A percentile compares a stretch with the other conserved stretches of the same genome.
Conservation (phyloP, 1,140 invertebrate genomes). For the Hyphantria cunea region DNA sequence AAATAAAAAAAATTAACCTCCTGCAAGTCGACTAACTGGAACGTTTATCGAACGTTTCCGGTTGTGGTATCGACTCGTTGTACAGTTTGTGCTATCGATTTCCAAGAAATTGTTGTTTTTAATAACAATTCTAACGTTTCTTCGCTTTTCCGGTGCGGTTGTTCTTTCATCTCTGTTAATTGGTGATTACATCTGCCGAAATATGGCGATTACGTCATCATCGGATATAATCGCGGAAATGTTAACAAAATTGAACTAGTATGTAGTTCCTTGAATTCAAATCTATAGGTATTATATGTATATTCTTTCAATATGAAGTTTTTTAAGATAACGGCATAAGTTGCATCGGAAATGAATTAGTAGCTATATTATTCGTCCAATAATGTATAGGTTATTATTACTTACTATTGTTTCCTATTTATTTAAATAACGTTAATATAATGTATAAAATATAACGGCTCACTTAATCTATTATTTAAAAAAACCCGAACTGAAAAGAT, state of each 20-base stretch:
- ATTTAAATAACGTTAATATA: too few species aligned
- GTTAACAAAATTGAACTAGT: slow-evolving; percentile 14
- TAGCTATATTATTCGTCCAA: too few species aligned
- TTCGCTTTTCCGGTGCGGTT: slow-evolving; percentile 43
- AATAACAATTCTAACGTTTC: slow-evolving; percentile 46
- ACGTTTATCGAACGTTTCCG: slow-evolving; percentile 67
- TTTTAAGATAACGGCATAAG: too few species aligned
- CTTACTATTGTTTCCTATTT: too few species aligned
- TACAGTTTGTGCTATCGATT: slow-evolving; percentile 51
- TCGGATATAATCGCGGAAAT: slow-evolving; percentile 21
- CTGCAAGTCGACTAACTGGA: slow-evolving; percentile 46
- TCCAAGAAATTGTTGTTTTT: slow-evolving; percentile 53
- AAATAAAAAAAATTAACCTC: slow-evolving; percentile 57
- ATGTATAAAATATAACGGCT: too few species aligned
- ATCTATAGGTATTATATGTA: background rate
- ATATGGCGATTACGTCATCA: slow-evolving; percentile 2
- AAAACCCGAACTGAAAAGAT: too few species aligned
- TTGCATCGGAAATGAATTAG: too few species aligned
- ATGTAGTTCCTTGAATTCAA: slow-evolving; percentile 2
- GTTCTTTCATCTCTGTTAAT: slow-evolving; percentile 38
- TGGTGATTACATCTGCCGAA: slow-evolving; percentile 27
- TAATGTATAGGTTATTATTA: too few species aligned
- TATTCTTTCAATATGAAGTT: too few species aligned
- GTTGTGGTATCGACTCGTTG: slow-evolving; percentile 45
- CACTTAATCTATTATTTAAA: too few species aligned